phyloP scores from a whole-genome alignment of 2,888 invertebrate genomes.

The Masnerella sp. region DNA sequence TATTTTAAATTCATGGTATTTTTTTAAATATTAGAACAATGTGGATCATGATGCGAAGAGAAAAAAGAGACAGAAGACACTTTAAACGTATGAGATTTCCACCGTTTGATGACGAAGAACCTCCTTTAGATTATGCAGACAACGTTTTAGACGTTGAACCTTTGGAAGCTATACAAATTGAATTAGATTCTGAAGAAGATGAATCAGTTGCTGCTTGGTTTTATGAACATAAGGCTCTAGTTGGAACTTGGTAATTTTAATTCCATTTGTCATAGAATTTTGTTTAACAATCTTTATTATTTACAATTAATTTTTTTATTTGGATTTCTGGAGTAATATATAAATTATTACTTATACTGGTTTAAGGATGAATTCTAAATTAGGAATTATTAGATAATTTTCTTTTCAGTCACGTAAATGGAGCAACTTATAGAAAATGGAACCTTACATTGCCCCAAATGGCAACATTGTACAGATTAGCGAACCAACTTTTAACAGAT shows the following conservation, averaged over 20 bases:
- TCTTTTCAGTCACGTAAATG: conserved; percentile 89
- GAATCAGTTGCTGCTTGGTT: conserved; percentile 96
- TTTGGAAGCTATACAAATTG: conserved; percentile 98
- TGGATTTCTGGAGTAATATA: no score
- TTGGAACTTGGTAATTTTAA: conserved; percentile 86
- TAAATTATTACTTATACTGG: no score
- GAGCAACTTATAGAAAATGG: conserved; percentile 98
- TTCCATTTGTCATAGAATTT: no score
- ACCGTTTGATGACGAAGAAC: conserved; percentile 99
- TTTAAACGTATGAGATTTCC: conserved; percentile 99
- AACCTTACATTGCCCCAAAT: conserved; percentile 96
- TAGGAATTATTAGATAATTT: neutral
- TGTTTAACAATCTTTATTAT: no score
- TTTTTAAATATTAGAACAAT: conserved; percentile 84
- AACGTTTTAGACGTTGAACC: conserved; percentile 99
- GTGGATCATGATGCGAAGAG: conserved; percentile 99
- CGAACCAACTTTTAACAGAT: conserved; percentile 98
- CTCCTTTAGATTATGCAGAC: conserved; percentile 99
- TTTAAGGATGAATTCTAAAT: no score
- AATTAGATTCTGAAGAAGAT: conserved; percentile 97
- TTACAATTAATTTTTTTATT: no score
- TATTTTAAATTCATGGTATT: no score
- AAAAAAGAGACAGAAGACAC: conserved; percentile 98
- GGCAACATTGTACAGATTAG: conserved; percentile 97
- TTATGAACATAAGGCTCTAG: conserved; percentile 97